Evolutionary conservation across 2,888 invertebrate species (phyloP).

Genomic region (Hydrotaea diabolus): DNA sequence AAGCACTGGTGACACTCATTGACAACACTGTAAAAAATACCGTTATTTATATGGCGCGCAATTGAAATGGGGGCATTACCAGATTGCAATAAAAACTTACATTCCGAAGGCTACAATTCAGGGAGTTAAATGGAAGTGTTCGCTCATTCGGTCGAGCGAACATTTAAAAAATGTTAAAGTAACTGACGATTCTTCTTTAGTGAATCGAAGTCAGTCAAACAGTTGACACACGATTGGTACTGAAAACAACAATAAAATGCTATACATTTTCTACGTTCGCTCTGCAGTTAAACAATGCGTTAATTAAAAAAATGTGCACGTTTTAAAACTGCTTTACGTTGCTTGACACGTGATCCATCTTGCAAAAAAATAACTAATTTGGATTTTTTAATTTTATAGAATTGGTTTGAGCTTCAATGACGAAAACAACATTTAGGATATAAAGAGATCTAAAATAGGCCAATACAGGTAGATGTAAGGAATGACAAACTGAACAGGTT

Average conservation of each 20-base stretch:
- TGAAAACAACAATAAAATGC: constrained; percentile 27
- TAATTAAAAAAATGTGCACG: constrained; percentile 62
- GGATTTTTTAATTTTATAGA: neutral
- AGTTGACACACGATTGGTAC: constrained; percentile 48
- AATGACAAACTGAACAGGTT: no score
- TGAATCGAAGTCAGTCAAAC: constrained; percentile 43
- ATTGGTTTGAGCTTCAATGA: no score
- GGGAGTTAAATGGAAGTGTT: constrained; percentile 37
- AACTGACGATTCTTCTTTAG: constrained; percentile 41
- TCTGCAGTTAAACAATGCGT: constrained; percentile 51
- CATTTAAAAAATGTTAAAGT: neutral
- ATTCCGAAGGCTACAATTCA: constrained; percentile 35
- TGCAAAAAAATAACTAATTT: neutral
- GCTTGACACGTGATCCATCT: constrained; percentile 51
- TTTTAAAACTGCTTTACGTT: constrained; percentile 49
- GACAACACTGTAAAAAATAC: constrained; percentile 48
- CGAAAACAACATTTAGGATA: neutral
- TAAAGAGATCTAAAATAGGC: neutral
- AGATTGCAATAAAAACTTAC: constrained; percentile 36
- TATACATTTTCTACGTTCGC: constrained; percentile 30
- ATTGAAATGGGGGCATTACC: constrained; percentile 55
- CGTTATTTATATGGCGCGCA: constrained; percentile 52
- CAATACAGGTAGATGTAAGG: no score
- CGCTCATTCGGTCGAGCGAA: neutral
- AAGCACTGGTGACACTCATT: constrained; percentile 58